Percentiles rank a stretch among this genome's conserved stretches.
Evolutionary conservation across 2,113 vertebrate species (phyloP).

Genomic region (Mastomys natalensis): DNA sequence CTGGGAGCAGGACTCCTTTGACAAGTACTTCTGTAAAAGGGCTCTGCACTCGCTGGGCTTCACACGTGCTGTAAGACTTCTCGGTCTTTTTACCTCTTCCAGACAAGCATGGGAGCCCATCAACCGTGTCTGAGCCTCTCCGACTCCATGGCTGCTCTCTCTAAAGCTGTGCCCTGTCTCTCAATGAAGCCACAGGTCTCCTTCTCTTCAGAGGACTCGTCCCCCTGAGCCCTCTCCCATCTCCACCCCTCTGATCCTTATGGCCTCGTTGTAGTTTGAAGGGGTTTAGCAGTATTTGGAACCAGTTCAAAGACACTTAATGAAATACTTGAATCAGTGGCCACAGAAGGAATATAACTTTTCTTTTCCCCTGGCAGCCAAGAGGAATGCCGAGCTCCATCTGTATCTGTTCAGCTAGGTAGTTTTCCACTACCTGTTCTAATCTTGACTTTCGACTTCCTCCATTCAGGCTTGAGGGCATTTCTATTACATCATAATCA

Average conservation of each 20-base stretch:
- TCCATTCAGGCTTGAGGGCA: slow-evolving; percentile 36
- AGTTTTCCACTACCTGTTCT: slow-evolving; percentile 11
- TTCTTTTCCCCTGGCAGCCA: slow-evolving; percentile 7
- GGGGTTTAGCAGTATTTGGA: slow-evolving; percentile 39
- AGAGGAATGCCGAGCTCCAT: slow-evolving; percentile 12
- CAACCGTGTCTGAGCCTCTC: background rate
- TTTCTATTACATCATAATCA: background rate
- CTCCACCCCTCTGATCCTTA: background rate
- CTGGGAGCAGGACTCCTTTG: background rate
- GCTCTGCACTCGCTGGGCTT: background rate
- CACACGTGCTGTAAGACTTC: background rate
- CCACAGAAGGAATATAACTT: slow-evolving; percentile 2
- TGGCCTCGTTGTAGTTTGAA: background rate
- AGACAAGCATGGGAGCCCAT: background rate
- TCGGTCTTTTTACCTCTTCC: background rate
- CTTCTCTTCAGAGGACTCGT: slow-evolving; percentile 4
- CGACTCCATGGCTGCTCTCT: background rate
- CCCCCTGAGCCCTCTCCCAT: background rate
- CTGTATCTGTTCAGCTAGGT: background rate
- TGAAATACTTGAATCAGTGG: slow-evolving; percentile 56
- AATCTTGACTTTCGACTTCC: background rate
- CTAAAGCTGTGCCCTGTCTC: background rate
- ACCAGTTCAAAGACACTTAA: slow-evolving; percentile 11
- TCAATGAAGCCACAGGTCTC: background rate
- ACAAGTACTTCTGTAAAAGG: background rate